Base-by-base conservation (phyloP, 64 coral and sea anemone species). In the Platygyra sinensis region DNA sequence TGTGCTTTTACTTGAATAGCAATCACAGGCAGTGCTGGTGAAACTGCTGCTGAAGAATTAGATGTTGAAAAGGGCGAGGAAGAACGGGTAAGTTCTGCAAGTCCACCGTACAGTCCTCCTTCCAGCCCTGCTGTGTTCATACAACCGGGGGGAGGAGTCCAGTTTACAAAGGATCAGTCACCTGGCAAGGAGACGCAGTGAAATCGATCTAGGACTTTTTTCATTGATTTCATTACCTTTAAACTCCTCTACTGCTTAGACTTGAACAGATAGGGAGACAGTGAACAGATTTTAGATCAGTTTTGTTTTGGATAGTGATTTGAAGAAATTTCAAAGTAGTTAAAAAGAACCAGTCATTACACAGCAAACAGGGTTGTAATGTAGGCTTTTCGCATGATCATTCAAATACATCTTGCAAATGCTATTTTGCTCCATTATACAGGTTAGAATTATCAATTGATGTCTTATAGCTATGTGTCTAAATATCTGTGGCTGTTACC, bases 61-160 rank as follows among this genome's bases (percentile, higher is more conserved):
- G 81, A n/a, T 27, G 81, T 17, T 14, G 33, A 50, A 31, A 71
- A 71, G 38, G 52, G 32, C 10, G 63, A 85, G 13, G 81, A 85
- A 85, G 81, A 85, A 51, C 81, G 62, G 81, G 81, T 85, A 85
- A 85, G 81, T 85, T 85, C 81, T 16, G 33, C 81, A 5, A 85
- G 81, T 85, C 81, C 81, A 71, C 62, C n/a, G 22, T 85, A 85
- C 33, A 32, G 24, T n/a, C 81, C 81, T 27, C 63, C 81, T 25
- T 85, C 62, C 81, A 85, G 81, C 36, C 81, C 81, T 27, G 81
- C 60, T 50, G 81, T 85, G 22, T 71, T 50, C 27, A 85, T 85
- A 67, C 32, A 85, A 85, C 81, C 62, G 14, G 81, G 63, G 24
- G 81, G 81, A 52, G 81, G 72, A 24, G 81, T 85, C 31, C 81